Conservation (phyloP, 2,113 vertebrate genomes). For the Pyxicephalus adspersus region DNA sequence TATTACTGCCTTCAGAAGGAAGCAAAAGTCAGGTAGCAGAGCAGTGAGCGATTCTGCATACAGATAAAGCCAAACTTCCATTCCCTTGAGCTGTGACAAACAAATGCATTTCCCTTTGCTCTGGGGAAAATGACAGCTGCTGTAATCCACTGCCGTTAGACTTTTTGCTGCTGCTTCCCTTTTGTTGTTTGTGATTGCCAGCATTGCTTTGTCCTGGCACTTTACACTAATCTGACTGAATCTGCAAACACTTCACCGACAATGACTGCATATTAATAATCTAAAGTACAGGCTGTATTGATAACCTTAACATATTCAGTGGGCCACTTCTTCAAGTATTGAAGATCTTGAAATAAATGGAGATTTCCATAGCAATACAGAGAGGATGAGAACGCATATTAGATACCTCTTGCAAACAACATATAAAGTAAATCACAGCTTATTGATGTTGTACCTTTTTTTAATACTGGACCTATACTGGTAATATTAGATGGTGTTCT, state of each 20-base stretch:
- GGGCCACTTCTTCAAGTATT: neutral
- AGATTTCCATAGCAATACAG: neutral
- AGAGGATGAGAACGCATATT: too few species aligned
- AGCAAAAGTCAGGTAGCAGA: slow-evolving; percentile 29
- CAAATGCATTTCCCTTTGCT: slow-evolving; percentile 46
- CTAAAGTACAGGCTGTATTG: neutral
- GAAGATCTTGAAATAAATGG: neutral
- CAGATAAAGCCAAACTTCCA: slow-evolving; percentile 25
- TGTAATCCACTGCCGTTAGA: slow-evolving; percentile 33
- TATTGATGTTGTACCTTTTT: too few species aligned
- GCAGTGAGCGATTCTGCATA: neutral
- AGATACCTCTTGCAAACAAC: too few species aligned
- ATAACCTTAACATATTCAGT: neutral
- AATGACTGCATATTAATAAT: slow-evolving; percentile 33
- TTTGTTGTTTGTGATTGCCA: slow-evolving; percentile 36
- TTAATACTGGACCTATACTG: too few species aligned
- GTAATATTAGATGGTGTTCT: too few species aligned
- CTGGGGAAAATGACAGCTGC: slow-evolving; percentile 40
- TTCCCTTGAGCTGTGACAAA: slow-evolving; percentile 32
- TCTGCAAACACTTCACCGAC: neutral
- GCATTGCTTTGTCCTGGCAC: slow-evolving; percentile 5
- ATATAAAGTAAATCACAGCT: too few species aligned
- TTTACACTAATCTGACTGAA: slow-evolving; percentile 15
- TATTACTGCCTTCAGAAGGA: neutral
- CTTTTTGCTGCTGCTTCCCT: slow-evolving; percentile 21